These are phyloP conservation scores for Lordiphosa mommai DNA, from an alignment of 1,140 invertebrate genomes.

Conservation along the genomic window DNA sequence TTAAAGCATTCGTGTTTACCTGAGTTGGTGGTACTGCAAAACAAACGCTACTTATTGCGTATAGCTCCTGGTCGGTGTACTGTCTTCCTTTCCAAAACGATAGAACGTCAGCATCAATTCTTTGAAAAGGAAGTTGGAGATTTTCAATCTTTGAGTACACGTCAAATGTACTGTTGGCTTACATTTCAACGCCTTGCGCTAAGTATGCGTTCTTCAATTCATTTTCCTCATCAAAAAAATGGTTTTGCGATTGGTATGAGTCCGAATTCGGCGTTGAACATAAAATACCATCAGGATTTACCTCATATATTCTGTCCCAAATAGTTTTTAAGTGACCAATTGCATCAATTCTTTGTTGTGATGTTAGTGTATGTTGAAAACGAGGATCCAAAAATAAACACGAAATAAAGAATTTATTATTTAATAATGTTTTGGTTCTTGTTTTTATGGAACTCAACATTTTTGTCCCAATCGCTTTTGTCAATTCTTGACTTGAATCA, in stretches of 20 bases:
- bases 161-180: not conserved
- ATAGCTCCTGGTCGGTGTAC: too few species aligned
- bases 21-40: too few species aligned
- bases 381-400: conserved; percentile 17
- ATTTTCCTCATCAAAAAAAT: conserved; percentile 10
- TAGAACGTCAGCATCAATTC: too few species aligned
- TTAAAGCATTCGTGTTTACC: too few species aligned
- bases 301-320: conserved; percentile 5
- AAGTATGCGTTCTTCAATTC: conserved; percentile 11
- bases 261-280: too few species aligned
- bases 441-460: not conserved
- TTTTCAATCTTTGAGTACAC: conserved; percentile 14
- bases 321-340: conserved; percentile 8
- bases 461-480: too few species aligned
- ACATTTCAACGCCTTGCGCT: conserved; percentile 1
- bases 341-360: too few species aligned
- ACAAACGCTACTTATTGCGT: too few species aligned
- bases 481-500: too few species aligned
- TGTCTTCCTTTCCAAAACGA: conserved; percentile 24
- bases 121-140: conserved; percentile 8
- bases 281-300: too few species aligned
- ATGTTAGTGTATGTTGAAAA: conserved; percentile 10
- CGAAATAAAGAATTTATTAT: conserved; percentile 2
- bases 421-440: conserved; percentile 2
- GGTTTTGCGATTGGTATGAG: too few species aligned